Base-by-base conservation (phyloP, 2,113 vertebrate genomes). In the Vulpes vulpes region DNA sequence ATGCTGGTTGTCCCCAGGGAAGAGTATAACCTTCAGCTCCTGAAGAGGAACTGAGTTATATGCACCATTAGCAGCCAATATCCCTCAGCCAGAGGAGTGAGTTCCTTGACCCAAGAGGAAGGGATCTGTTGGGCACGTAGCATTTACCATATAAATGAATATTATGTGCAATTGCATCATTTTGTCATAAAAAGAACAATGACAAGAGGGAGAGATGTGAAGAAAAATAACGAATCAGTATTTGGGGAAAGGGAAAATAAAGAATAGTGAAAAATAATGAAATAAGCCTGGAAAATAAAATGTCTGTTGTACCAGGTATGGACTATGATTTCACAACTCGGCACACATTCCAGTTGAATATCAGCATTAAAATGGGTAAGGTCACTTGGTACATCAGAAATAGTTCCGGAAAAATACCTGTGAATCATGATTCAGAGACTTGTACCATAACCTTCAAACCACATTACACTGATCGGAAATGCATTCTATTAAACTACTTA, bases 401-500 rank as follows among this genome's bases (percentile, higher is more conserved):
- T 71, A 27, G 55, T 84, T 91, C n/a, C 0, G 0, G 53, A 74
- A 91, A 92, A 92, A 89, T 80, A 93, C 94, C 87, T 74, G 76
- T 60, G 88, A 94, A 88, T 96, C 82, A 88, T 22, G 38, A 65
- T 53, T 74, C 67, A 92, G 43, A 30, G 73, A 53, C 57, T 80
- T 84, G 51, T 25, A 12, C 43, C 65, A 12, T 80, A 76, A 88
- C 95, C 64, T 96, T 96, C 74, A 88, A 94, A 96, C 49, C 11
- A 55, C 80, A 88, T 83, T 90, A 80, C 95, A 95, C 80, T 90
- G 62, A 81, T 10, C 38, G n/a, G 69, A 90, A 91, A 73, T 71
- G 38, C 59, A 30, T 80, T 92, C 94, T 86, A 64, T 64, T 73
- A 74, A 85, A 69, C 65, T 59, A 23, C 62, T 85, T 69, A 57